Evolutionary conservation across 2,113 vertebrate genomes (phyloP).

Genomic region (Sylvicapra grimmia): DNA sequence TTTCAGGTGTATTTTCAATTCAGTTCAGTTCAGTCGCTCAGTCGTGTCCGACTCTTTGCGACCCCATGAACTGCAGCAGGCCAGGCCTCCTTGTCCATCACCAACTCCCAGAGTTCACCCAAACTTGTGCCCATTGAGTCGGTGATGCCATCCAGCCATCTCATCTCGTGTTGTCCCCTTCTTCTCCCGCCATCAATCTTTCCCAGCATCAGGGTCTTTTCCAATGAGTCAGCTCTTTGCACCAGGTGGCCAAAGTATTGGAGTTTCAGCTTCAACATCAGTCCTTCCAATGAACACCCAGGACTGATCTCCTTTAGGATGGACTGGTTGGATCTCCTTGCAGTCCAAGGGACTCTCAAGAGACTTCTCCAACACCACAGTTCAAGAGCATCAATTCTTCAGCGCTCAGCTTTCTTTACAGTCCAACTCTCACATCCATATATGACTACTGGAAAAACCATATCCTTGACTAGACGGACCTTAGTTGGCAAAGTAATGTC

Average conservation of each 20-base stretch:
- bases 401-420: accelerated
- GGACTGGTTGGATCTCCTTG: background rate
- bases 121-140: background rate
- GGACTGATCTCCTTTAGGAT: background rate
- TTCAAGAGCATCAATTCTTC: background rate
- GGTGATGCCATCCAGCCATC: background rate
- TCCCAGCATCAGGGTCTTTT: background rate
- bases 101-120: background rate
- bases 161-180: background rate
- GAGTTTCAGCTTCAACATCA: background rate
- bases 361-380: background rate
- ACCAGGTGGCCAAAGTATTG: background rate
- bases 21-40: background rate
- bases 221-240: background rate
- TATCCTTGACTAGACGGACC: background rate
- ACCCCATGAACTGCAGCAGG: accelerated
- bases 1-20: background rate
- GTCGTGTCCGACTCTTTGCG: background rate
- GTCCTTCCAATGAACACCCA: background rate
- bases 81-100: background rate
- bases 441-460: background rate
- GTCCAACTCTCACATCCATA: background rate
- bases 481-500: background rate
- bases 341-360: background rate
- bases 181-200: background rate